Conservation (phyloP, 2,888 invertebrate genomes). For the Lucinisca nassula region DNA sequence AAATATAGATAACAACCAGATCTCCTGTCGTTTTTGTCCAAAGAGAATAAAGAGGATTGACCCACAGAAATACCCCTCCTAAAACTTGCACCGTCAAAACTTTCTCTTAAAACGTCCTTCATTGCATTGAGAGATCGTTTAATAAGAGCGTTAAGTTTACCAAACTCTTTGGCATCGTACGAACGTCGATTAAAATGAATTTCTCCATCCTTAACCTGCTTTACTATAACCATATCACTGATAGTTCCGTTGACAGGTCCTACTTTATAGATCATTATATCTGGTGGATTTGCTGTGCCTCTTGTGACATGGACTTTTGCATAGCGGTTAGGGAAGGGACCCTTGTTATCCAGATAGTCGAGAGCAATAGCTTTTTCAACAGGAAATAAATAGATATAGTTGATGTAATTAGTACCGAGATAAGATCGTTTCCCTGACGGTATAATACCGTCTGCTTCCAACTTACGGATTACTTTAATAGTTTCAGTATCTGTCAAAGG, state of each 20-base stretch:
- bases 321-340: constrained; percentile 66
- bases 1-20: constrained; percentile 50
- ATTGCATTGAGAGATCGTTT: constrained; percentile 31
- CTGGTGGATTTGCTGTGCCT: constrained; percentile 43
- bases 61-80: constrained; percentile 13
- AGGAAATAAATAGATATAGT: constrained; percentile 53
- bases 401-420: constrained; percentile 26
- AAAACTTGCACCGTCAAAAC: constrained; percentile 67
- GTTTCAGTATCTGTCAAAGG: neutral
- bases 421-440: neutral
- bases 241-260: constrained; percentile 60
- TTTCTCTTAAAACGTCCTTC: constrained; percentile 53
- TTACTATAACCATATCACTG: constrained; percentile 26
- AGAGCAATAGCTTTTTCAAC: constrained; percentile 54
- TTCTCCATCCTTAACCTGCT: constrained; percentile 50
- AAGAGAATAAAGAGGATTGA: constrained; percentile 39
- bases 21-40: constrained; percentile 38
- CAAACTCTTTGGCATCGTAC: constrained; percentile 43
- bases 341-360: constrained; percentile 60
- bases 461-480: neutral
- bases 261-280: constrained; percentile 71
- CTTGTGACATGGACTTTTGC: constrained; percentile 66
- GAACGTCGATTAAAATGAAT: constrained; percentile 67
- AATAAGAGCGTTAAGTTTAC: constrained; percentile 8
- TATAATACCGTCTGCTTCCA: neutral